A percentile compares a stretch with the other conserved stretches of the same genome.
Evolutionary conservation across 2,888 invertebrate genomes (phyloP).

Genomic region (Phortica okadai): DNA sequence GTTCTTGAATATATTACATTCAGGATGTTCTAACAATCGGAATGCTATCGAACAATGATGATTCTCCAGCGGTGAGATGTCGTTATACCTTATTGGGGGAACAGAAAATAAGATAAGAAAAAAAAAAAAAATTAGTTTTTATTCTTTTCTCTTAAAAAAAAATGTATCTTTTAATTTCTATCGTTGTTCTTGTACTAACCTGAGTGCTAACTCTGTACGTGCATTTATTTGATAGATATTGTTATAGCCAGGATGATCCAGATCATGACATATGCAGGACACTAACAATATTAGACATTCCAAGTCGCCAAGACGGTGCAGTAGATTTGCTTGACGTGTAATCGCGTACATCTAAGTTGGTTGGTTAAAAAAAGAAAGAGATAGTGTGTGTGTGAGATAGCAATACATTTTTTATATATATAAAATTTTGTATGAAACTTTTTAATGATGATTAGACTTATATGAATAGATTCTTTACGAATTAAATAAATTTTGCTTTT

Average conservation of each 20-base stretch:
- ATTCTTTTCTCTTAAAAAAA: too few relatives aligned
- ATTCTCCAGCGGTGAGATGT: constrained; percentile 90
- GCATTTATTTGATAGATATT: constrained; percentile 90
- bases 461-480: too few relatives aligned
- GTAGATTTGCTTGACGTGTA: constrained; percentile 84
- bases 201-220: constrained; percentile 87
- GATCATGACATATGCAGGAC: constrained; percentile 88
- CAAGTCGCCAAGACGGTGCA: constrained; percentile 83
- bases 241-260: constrained; percentile 87
- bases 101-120: neutral
- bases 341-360: constrained; percentile 86
- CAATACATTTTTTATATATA: neutral
- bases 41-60: constrained; percentile 92
- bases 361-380: neutral
- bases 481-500: too few relatives aligned
- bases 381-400: neutral
- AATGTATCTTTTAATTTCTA: neutral
- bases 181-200: constrained; percentile 70
- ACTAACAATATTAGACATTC: constrained; percentile 87
- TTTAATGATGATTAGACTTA: neutral
- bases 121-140: neutral
- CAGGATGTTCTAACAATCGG: constrained; percentile 86
- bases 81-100: constrained; percentile 81
- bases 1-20: constrained; percentile 87
- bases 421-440: neutral